Base-by-base conservation (phyloP, 2,113 vertebrate species). In the Serranochromis macrocephalus region DNA sequence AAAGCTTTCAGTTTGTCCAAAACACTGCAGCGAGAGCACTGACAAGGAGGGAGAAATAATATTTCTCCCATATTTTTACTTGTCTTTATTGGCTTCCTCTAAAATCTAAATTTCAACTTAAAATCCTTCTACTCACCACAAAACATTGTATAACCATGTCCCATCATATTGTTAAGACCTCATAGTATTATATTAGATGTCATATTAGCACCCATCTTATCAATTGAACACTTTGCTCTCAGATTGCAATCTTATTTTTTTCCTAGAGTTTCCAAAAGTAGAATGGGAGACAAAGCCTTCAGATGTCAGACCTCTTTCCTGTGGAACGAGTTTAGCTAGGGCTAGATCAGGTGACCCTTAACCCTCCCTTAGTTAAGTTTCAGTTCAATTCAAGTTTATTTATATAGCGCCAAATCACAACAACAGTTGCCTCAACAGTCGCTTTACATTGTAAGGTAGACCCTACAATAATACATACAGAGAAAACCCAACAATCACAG, bases 1-100 rank as follows among this genome's bases (percentile, higher is more conserved):
- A 63, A 36, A 63, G 31, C 31, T 19, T 63, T 36, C 31, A n/a
- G 9, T 63, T 63, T 36, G 17, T 66, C 58, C 58, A 36, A 63
- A 63, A 63, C 9, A 63, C 31, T 63, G 58, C 58, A 63, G 58
- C 0, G 6, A 63, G 31, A 36, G 1, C 0, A 63, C 58, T 7
- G 31, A 63, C 17, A 36, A 31, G 9, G 58, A 63, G 58, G 17
- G 58, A 7, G 31, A 63, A 0, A 63, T 0, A 36, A 63, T 63
- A 63, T 63, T 63, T 19, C 58, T 63, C 17, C 17, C 17, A 63
- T 63, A 63, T 63, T 63, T 12, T 0, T 1, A 63, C 31, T 36
- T 63, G 31, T 66, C 17, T 66, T 63, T 36, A n/a, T 11, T n/a
- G 58, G 31, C 58, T n/a, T 66, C 61, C 31, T n/a, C 31, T 66